Base-by-base conservation (phyloP, 2,797 vertebrate species). In the Sebastiscus tertius region DNA sequence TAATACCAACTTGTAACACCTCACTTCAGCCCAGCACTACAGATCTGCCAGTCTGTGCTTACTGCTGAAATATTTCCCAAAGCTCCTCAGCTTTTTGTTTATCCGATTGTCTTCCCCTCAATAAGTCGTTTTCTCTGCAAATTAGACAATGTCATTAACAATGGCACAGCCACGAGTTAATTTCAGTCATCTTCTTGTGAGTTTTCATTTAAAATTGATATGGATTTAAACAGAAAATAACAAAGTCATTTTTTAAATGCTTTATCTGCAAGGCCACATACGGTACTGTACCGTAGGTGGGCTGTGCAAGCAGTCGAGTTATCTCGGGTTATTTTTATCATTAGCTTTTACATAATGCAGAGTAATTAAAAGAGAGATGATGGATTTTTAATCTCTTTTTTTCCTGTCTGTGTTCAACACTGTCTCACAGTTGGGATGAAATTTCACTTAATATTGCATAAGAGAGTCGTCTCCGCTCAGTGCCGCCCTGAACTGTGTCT, bases 321-420 rank as follows among this genome's bases (percentile, higher is more conserved):
- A 55, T 55, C 54, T 33, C 31, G 64, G 55, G 55, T 66, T 86
- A 73, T 88, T 86, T 90, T 80, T 80, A 52, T 86, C 59, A 72
- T 93, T 73, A 61, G 34, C 54, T 62, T 66, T 86, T 77, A 79
- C 66, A 49, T 79, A 79, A 81, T 14, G 18, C 74, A 27, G 63
- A 87, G 79, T 81, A 86, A 89, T 90, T 92, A 90, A 84, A 75
- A 86, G 72, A 58, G 74, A 81, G 77, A 88, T 73, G 81, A 90
- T 85, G 72, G 86, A 78, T 84, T 74, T 85, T 52, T 88, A 84
- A 93, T 90, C 76, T 66, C 4, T 55, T 70, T 84, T 24, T 24
- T 64, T 6, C 39, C 62, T 78, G 33, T 75, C 61, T 34, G 24
- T 29, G 64, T 83, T 42, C 66, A 59, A 66, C 61, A 52, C 55